Base-by-base conservation (phyloP, 2,797 vertebrate genomes). In the Onychomys leucogaster region DNA sequence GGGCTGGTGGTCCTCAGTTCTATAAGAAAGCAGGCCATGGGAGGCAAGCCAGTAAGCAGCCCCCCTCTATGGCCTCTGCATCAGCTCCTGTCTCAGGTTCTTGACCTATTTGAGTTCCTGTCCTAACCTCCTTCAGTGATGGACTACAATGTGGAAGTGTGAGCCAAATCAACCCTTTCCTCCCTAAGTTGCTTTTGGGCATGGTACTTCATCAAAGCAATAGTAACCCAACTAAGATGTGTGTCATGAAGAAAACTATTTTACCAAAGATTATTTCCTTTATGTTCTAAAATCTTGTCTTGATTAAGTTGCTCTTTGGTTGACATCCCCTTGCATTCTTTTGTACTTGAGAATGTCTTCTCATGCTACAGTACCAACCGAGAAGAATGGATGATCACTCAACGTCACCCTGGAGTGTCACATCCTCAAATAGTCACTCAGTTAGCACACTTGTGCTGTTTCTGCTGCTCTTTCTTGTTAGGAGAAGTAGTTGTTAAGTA, bases 251-350 rank as follows among this genome's bases (percentile, higher is more conserved):
- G 37, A 86, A 82, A 87, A 57, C 19, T 71, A 27, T 89, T 59
- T 80, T 55, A 52, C n/a, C 7, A 88, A 61, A 27, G 46, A 89
- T 32, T 43, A 49, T 7, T 61, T 59, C 61, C 43, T 80, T 88
- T 89, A 10, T 86, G 2, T 85, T 91, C 59, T 89, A n/a, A 91
- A 69, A 59, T 63, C 12, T 75, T 83, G 17, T 85, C 69, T 75
- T 91, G 65, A 71, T 75, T 89, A 65, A 46, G 69, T 93, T 82
- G 29, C 73, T 75, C 92, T 86, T 59, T 23, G 14, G 0, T 57
- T 91, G 75, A 41, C 43, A 21, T 27, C 59, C n/a, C 61, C 21
- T 63, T 88, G 65, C 19, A 29, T 83, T 52, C 59, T 19, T 12
- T 49, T 46, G 76, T 67, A 13, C 61, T 63, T 83, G 11, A 61